Conservation (phyloP, 2,888 invertebrate species). For the Hyposoter dolosus region DNA sequence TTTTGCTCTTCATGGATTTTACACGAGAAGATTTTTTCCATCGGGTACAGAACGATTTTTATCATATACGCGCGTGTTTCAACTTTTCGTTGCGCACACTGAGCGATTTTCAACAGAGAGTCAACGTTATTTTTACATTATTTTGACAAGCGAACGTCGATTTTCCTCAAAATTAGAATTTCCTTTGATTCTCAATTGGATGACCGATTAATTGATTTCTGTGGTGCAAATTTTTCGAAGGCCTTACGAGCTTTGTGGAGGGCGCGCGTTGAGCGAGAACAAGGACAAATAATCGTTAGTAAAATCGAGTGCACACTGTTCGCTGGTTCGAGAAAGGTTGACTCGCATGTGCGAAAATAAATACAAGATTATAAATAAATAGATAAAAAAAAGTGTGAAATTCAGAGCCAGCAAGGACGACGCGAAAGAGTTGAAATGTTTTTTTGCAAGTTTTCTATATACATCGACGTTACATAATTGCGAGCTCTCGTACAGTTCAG, state of each 20-base stretch:
- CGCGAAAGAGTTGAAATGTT: background rate
- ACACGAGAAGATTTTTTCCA: background rate
- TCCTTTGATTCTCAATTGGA: background rate
- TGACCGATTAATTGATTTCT: background rate
- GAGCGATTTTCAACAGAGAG: no score
- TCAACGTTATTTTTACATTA: no score
- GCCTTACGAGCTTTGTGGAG: background rate
- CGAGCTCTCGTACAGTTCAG: background rate
- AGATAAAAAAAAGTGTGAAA: conserved; percentile 3
- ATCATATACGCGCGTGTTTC: background rate
- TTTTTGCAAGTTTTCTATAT: background rate
- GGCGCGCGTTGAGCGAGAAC: conserved; percentile 17
- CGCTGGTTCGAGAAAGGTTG: conserved; percentile 57
- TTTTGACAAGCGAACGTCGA: background rate
- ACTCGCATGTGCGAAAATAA: conserved; percentile 16
- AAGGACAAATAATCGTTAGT: conserved; percentile 56
- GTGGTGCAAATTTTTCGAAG: conserved; percentile 6
- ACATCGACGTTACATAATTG: background rate
- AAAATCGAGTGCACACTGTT: conserved; percentile 67
- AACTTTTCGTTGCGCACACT: no score
- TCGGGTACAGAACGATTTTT: background rate
- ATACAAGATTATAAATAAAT: background rate
- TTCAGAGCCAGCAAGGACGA: conserved; percentile 46
- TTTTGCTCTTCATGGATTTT: background rate
- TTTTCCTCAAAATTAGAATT: background rate